These are phyloP conservation scores for Andrena fulva DNA, from an alignment of 2,888 invertebrate genomes.

Conservation along the genomic window DNA sequence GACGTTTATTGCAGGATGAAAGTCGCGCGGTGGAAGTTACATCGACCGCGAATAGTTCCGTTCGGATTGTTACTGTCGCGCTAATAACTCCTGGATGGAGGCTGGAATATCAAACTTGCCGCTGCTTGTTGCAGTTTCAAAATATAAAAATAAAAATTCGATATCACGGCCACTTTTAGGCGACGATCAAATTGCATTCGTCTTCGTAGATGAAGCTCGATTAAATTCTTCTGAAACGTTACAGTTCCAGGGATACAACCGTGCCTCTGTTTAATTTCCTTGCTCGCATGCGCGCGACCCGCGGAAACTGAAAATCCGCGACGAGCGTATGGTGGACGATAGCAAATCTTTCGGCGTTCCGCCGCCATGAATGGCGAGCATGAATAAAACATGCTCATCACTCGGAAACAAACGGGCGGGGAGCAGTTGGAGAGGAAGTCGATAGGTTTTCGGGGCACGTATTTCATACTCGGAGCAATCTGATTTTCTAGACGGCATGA, in stretches of 20 bases:
- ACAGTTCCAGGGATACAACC: not conserved
- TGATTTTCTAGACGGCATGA: slow-evolving; percentile 32
- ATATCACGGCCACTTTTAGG: too few relatives aligned
- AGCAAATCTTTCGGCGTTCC: slow-evolving; percentile 50
- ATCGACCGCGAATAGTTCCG: not conserved
- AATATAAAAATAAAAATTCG: too few relatives aligned
- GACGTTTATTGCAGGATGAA: not conserved
- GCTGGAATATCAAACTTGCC: not conserved
- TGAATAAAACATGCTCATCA: slow-evolving; percentile 68
- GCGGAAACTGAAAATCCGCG: slow-evolving; percentile 28
- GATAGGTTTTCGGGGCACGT: slow-evolving; percentile 62
- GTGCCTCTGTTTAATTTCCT: slow-evolving; percentile 1
- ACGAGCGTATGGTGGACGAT: slow-evolving; percentile 32
- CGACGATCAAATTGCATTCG: too few relatives aligned
- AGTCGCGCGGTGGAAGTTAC: not conserved
- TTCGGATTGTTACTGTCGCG: not conserved
- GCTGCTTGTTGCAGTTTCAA: too few relatives aligned
- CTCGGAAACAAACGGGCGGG: slow-evolving; percentile 22
- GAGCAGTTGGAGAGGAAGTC: slow-evolving; percentile 23
- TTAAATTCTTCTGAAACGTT: not conserved
- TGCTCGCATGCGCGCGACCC: not conserved
- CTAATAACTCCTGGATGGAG: not conserved
- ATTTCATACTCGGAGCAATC: slow-evolving; percentile 52
- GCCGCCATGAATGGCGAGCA: slow-evolving; percentile 48
- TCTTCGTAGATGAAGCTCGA: too few relatives aligned